phyloP scores from a whole-genome alignment of 2,113 vertebrate species.

The Naja naja region DNA sequence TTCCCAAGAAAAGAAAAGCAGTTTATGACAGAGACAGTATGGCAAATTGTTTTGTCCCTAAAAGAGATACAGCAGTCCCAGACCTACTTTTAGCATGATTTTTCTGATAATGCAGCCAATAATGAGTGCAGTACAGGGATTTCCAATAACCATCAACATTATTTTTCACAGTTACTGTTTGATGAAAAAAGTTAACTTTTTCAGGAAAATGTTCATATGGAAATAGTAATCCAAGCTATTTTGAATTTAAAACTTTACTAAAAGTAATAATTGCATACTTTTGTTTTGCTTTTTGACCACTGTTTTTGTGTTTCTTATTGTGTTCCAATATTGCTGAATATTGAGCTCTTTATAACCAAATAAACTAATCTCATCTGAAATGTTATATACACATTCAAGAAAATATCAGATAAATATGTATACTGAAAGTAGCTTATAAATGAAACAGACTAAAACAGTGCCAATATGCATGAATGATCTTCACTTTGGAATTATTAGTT shows the following conservation, averaged over 20 bases:
- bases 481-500: background rate
- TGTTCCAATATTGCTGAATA: slow-evolving; percentile 9
- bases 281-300: slow-evolving; percentile 20
- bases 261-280: slow-evolving; percentile 37
- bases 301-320: background rate
- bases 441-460: background rate
- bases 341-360: slow-evolving; percentile 35
- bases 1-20: background rate
- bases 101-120: background rate
- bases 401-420: slow-evolving; percentile 8
- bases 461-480: background rate
- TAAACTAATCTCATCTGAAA: slow-evolving; percentile 20
- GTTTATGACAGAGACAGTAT: background rate
- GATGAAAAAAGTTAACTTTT: background rate
- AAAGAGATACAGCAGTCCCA: background rate
- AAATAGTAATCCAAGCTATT: slow-evolving; percentile 26
- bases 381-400: slow-evolving; percentile 19
- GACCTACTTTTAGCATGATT: background rate
- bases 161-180: background rate
- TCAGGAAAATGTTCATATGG: background rate
- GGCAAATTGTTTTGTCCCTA: background rate
- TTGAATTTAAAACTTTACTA: slow-evolving; percentile 41
- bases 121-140: background rate
- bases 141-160: background rate
- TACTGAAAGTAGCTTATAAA: background rate